Percentiles rank a stretch among this genome's conserved stretches.
Evolutionary conservation across 2,888 invertebrate genomes (phyloP).

Genomic region (Andrena minutula): DNA sequence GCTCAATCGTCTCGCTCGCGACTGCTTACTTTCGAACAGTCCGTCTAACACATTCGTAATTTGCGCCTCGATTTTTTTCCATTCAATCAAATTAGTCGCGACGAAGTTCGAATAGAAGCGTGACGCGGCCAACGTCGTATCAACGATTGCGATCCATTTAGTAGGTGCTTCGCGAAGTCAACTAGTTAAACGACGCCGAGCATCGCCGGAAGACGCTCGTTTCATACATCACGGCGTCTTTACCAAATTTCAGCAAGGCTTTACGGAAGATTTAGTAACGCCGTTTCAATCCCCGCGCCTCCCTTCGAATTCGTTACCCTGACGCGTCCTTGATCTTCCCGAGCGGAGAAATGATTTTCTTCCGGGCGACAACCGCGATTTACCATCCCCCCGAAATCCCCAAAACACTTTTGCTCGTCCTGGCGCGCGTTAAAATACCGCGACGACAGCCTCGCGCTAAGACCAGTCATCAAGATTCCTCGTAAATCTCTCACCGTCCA

Average conservation of each 20-base stretch:
- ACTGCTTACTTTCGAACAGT: no score
- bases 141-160: slow-evolving; percentile 49
- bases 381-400: slow-evolving; percentile 1
- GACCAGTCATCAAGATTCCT: slow-evolving; percentile 39
- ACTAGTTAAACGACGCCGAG: slow-evolving; percentile 8
- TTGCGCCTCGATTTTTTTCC: not conserved
- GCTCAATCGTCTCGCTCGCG: slow-evolving; percentile 3
- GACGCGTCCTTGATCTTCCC: slow-evolving; percentile 30
- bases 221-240: slow-evolving; percentile 19
- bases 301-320: slow-evolving; percentile 9
- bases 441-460: slow-evolving; percentile 30
- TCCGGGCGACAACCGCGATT: slow-evolving; percentile 22
- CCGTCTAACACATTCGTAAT: not conserved
- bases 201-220: not conserved
- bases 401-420: slow-evolving; percentile 21
- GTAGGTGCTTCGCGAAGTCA: slow-evolving; percentile 3
- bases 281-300: not conserved
- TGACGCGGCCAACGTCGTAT: slow-evolving; percentile 4
- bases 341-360: slow-evolving; percentile 18
- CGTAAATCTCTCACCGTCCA: slow-evolving; percentile 47
- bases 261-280: not conserved
- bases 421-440: slow-evolving; percentile 34
- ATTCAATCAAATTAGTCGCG: not conserved
- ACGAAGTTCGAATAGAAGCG: not conserved
- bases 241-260: slow-evolving; percentile 13